These are phyloP conservation scores for Alosa sapidissima DNA, from an alignment of 2,797 vertebrate genomes.

Conservation along the genomic window DNA sequence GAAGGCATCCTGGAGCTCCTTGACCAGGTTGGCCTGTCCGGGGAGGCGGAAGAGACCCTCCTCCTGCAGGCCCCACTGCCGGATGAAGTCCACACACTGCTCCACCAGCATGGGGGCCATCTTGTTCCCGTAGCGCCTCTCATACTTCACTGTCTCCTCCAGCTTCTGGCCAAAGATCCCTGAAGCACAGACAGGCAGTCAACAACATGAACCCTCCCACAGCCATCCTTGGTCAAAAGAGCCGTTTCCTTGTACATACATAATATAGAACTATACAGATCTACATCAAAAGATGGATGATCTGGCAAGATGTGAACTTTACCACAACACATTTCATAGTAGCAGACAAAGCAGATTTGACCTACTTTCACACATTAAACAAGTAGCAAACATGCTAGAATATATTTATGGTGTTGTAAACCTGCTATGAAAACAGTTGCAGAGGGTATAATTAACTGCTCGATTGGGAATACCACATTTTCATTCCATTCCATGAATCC, in stretches of 20 bases:
- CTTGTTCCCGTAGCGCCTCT: constrained; percentile 89
- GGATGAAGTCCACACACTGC: constrained; percentile 96
- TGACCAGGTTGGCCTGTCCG: constrained; percentile 95
- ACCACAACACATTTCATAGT: background rate
- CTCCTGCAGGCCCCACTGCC: constrained; percentile 87
- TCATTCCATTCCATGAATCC: background rate
- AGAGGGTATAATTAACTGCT: background rate
- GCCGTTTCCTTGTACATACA: too few species aligned
- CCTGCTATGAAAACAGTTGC: too few species aligned
- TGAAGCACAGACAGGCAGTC: constrained; percentile 55
- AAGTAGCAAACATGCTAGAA: background rate
- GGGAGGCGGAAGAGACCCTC: constrained; percentile 95
- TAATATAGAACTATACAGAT: background rate
- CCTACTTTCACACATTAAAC: background rate
- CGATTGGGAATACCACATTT: background rate
- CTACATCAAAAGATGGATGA: background rate
- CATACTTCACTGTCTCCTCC: constrained; percentile 94
- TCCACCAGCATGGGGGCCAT: constrained; percentile 95
- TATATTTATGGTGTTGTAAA: too few species aligned
- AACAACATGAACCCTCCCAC: too few species aligned
- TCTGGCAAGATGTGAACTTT: background rate
- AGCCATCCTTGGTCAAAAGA: too few species aligned
- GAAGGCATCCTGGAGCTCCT: constrained; percentile 95
- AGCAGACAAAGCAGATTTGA: background rate
- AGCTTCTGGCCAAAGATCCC: constrained; percentile 98